A percentile compares a stretch with the other conserved stretches of the same genome.
These are phyloP conservation scores for Ptychoptera albimana DNA, from an alignment of 2,888 invertebrate genomes.

Conservation along the genomic window DNA sequence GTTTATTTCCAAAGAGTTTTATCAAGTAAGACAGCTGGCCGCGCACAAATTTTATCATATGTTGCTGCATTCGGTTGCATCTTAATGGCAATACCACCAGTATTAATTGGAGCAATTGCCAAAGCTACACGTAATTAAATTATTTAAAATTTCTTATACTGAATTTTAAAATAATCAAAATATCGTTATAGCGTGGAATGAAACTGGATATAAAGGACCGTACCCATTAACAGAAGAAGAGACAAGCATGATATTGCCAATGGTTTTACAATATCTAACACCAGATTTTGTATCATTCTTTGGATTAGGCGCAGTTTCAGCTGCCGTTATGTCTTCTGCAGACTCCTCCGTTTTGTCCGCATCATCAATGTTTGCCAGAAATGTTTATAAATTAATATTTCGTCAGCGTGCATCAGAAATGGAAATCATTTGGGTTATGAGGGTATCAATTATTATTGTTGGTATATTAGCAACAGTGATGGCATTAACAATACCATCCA, in stretches of 20 bases:
- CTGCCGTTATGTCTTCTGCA: conserved; percentile 98
- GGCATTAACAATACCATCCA: conserved; percentile 94
- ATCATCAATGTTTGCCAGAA: conserved; percentile 97
- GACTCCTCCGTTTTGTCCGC: conserved; percentile 97
- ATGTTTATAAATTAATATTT: conserved; percentile 95
- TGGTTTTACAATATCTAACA: conserved; percentile 93
- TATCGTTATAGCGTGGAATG: conserved; percentile 69
- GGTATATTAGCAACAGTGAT: conserved; percentile 84
- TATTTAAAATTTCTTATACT: not conserved
- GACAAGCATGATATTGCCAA: conserved; percentile 89
- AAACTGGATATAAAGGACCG: conserved; percentile 68
- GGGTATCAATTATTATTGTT: conserved; percentile 78
- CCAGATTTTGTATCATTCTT: conserved; percentile 94
- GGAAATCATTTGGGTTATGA: conserved; percentile 96
- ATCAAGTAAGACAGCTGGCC: conserved; percentile 85
- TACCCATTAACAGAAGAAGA: conserved; percentile 59
- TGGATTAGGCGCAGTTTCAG: conserved; percentile 95
- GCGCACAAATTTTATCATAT: conserved; percentile 88
- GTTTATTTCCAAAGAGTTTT: conserved; percentile 97
- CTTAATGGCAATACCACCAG: conserved; percentile 93
- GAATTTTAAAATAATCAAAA: not conserved
- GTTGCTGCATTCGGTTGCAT: conserved; percentile 93
- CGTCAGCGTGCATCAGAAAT: conserved; percentile 91
- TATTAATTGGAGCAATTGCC: conserved; percentile 93
- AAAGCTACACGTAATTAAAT: conserved; percentile 69